A percentile compares a stretch with the other conserved stretches of the same genome.
phyloP scores from a whole-genome alignment of 2,797 vertebrate species.

The Poeciliopsis presidionis region DNA sequence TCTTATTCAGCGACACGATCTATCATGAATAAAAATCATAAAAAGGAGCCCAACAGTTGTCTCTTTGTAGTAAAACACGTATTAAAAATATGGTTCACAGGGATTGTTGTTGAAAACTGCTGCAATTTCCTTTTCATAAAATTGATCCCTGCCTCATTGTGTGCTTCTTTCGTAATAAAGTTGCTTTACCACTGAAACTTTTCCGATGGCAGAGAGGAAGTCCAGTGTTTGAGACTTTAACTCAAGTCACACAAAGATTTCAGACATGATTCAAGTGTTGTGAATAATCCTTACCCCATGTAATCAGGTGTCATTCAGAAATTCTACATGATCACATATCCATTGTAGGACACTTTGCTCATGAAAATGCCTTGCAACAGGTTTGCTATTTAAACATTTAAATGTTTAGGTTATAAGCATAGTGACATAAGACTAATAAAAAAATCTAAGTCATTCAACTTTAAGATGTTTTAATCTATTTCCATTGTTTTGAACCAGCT shows the following conservation, averaged over 20 bases:
- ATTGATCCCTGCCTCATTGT: neutral
- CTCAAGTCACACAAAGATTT: neutral
- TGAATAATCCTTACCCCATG: neutral
- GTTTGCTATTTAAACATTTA: neutral
- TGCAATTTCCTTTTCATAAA: conserved; percentile 9
- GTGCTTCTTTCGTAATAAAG: neutral
- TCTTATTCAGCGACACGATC: conserved; percentile 68
- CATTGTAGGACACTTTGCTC: neutral
- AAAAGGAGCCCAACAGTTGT: conserved; percentile 18
- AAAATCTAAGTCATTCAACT: neutral
- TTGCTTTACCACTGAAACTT: conserved; percentile 26
- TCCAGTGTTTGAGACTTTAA: neutral
- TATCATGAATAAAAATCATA: conserved; percentile 64
- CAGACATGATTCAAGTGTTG: neutral
- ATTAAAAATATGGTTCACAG: neutral
- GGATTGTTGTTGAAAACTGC: conserved; percentile 6
- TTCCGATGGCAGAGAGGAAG: conserved; percentile 14
- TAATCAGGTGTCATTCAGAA: neutral
- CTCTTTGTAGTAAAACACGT: neutral
- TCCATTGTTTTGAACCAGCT: neutral
- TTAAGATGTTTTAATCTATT: neutral
- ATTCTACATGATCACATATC: neutral
- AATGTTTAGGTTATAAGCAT: neutral
- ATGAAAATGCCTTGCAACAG: neutral
- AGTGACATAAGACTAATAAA: neutral